Evolutionary conservation across 2,113 vertebrate species (phyloP), one percentile per base, ranked within the genome.

Genomic region (Machaerirhynchus nigripectus): DNA sequence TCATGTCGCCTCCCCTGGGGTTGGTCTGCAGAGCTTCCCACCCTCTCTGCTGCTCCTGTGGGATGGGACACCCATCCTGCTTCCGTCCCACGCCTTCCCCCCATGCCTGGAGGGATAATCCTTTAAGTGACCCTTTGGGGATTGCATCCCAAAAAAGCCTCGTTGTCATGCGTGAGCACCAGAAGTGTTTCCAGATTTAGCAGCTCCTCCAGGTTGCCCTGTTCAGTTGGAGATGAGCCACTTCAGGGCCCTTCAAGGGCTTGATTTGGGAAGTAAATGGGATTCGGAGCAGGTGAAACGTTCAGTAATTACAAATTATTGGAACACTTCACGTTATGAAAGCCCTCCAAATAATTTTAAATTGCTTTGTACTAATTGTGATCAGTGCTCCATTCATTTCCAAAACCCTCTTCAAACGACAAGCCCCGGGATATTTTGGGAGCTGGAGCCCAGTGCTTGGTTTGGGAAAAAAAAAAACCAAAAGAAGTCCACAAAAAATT

Each of bases 291-390:
- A 97, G 97, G 97, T 97, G 97, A 97, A 96, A 97, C 67, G 84
- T 94, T 96, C 80, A 93, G 95, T 97, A 97, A 97, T 97, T 97
- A 95, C 79, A 89, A 97, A 97, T 97, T 97, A 96, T 93, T 96
- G 96, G 95, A 96, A 96, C 96, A 96, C 96, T 97, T 97, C 94
- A 96, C 15, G 71, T 61, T 82, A 57, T 75, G 90, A 97, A 97
- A 96, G 94, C 95, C 74, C 97, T 97, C 96, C 96, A 97, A 94
- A 96, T 97, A 97, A 97, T 97, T 97, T 96, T 91, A 97, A 97
- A 97, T 97, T 97, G 79, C 96, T 96, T 96, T 93, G 64, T 87
- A 59, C 96, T 97, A 97, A 97, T 97, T 97, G 96, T 96, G 97
- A 97, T 97, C 96, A 96, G 96, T 69, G 82, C 94, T 95, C 82